These are phyloP conservation scores for Pipistrellus pipistrellus DNA, from an alignment of 2,797 vertebrate genomes.

Conservation along the genomic window DNA sequence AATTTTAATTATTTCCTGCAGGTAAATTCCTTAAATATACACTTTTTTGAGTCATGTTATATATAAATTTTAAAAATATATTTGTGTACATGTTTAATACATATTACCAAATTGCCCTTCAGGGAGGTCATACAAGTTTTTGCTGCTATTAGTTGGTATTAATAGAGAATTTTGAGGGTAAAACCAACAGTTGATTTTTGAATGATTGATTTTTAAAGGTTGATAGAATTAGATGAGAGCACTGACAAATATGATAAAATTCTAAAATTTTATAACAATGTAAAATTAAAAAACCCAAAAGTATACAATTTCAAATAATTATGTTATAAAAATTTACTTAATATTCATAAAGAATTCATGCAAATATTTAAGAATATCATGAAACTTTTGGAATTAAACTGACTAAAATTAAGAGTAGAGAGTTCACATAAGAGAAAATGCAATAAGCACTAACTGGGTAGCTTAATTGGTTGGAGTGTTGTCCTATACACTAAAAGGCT, in stretches of 20 bases:
- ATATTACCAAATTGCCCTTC: not conserved
- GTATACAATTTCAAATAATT: slow-evolving; percentile 45
- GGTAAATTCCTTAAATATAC: not conserved
- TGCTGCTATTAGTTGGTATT: not conserved
- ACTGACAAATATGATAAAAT: slow-evolving; percentile 17
- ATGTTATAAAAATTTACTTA: not conserved
- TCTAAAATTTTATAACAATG: not conserved
- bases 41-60: not conserved
- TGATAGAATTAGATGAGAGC: slow-evolving; percentile 6
- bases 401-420: slow-evolving; percentile 10
- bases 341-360: slow-evolving; percentile 51
- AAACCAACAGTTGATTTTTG: slow-evolving; percentile 22
- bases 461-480: not conserved
- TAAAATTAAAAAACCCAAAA: not conserved
- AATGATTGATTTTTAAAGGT: slow-evolving; percentile 33
- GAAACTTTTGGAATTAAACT: slow-evolving; percentile 42
- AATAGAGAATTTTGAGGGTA: not conserved
- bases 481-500: not conserved
- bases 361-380: slow-evolving; percentile 41
- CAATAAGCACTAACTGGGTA: not conserved
- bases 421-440: slow-evolving; percentile 46
- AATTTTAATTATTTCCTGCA: not conserved
- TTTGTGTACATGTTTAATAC: not conserved
- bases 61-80: not conserved
- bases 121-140: not conserved